Percentiles rank a stretch among this genome's conserved stretches.
Evolutionary conservation across 2,888 invertebrate genomes (phyloP).

Genomic region (Eupithecia subumbrata): DNA sequence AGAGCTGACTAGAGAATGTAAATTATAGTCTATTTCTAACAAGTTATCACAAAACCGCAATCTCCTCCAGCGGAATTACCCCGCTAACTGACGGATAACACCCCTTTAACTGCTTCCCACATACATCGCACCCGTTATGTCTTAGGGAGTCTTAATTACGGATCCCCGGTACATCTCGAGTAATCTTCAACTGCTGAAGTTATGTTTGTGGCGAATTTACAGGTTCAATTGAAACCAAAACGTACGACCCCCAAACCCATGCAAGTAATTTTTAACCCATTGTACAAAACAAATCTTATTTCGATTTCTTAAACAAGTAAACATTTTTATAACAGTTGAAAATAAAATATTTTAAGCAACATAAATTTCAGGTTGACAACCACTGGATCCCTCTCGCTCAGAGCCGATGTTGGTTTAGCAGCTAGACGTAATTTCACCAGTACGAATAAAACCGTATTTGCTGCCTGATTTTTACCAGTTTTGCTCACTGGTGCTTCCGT

Average conservation of each 20-base stretch:
- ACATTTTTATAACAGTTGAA: not conserved
- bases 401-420: not conserved
- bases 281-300: not conserved
- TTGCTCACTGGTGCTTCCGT: not conserved
- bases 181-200: conserved; percentile 19
- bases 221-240: conserved; percentile 14
- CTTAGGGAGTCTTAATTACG: conserved; percentile 50
- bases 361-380: not conserved
- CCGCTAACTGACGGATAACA: conserved; percentile 46
- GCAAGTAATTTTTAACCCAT: not conserved
- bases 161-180: conserved; percentile 41
- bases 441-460: not conserved
- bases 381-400: not conserved
- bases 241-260: not conserved
- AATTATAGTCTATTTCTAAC: conserved; percentile 6
- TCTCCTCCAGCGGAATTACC: conserved; percentile 27
- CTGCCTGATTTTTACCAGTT: not conserved
- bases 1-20: not conserved
- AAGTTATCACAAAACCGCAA: conserved; percentile 23
- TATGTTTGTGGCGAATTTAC: conserved; percentile 32
- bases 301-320: not conserved
- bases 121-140: conserved; percentile 31
- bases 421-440: not conserved
- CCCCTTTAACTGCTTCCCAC: conserved; percentile 39
- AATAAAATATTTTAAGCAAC: not conserved